Conservation (phyloP, 2,888 invertebrate species). For the Ptychoptera albimana region DNA sequence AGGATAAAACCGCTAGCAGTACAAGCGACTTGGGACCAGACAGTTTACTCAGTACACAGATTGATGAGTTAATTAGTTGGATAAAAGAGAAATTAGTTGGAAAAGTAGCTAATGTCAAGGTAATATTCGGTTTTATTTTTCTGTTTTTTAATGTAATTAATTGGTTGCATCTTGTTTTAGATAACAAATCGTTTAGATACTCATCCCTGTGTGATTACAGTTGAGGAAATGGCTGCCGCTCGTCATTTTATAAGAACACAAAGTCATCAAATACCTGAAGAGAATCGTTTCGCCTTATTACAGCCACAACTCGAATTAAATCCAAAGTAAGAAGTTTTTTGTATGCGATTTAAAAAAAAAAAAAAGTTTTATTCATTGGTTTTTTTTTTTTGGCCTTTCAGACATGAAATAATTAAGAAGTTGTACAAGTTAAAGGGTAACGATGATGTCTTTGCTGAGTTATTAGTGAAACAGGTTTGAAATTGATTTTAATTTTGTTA, state of each 20-base stretch:
- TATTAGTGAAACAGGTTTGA: slow-evolving; percentile 70
- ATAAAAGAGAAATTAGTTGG: slow-evolving; percentile 59
- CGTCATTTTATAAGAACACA: slow-evolving; percentile 87
- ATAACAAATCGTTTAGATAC: slow-evolving; percentile 66
- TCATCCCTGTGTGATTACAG: slow-evolving; percentile 90
- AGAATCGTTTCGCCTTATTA: slow-evolving; percentile 67
- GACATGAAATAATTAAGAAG: slow-evolving; percentile 83
- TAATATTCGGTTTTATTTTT: slow-evolving; percentile 7
- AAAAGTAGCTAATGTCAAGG: slow-evolving; percentile 68
- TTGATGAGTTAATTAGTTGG: slow-evolving; percentile 65
- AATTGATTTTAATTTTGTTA: background rate
- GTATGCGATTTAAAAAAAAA: background rate
- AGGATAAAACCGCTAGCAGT: slow-evolving; percentile 43
- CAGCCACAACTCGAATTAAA: slow-evolving; percentile 91
- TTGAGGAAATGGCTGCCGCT: slow-evolving; percentile 93
- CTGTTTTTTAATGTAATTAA: background rate
- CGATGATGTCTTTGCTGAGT: slow-evolving; percentile 66
- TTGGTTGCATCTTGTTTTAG: slow-evolving; percentile 4
- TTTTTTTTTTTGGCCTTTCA: slow-evolving; percentile 21
- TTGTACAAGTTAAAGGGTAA: slow-evolving; percentile 53
- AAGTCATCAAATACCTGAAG: slow-evolving; percentile 64
- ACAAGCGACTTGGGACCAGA: slow-evolving; percentile 46
- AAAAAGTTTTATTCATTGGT: background rate
- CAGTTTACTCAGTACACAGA: slow-evolving; percentile 54
- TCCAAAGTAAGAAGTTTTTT: slow-evolving; percentile 47